These are phyloP conservation scores for Tuta absoluta DNA, from an alignment of 2,888 invertebrate species.

Conservation along the genomic window DNA sequence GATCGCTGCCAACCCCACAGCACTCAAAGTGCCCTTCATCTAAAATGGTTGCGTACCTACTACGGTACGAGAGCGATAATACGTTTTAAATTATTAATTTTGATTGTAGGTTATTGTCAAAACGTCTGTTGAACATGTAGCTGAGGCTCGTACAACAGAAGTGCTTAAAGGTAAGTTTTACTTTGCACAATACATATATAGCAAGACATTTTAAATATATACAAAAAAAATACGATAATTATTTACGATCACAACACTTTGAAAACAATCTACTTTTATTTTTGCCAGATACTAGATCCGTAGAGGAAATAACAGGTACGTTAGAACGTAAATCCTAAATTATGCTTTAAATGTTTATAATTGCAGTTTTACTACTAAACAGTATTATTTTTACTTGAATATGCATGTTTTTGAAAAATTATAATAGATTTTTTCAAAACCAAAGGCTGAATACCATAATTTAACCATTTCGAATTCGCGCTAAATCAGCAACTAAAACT, in stretches of 20 bases:
- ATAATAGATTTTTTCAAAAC: no score
- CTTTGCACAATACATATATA: not conserved
- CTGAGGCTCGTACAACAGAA: constrained; percentile 53
- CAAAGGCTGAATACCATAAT: not conserved
- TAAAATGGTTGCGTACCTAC: not conserved
- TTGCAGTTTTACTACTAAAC: not conserved
- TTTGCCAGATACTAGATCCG: constrained; percentile 24
- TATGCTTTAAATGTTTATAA: constrained; percentile 16
- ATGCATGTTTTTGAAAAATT: no score
- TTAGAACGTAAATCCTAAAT: not conserved
- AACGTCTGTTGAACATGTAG: constrained; percentile 54
- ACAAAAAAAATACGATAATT: not conserved
- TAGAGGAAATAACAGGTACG: constrained; percentile 20
- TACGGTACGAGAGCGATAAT: not conserved
- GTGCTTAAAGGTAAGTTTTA: constrained; percentile 58
- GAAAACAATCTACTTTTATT: constrained; percentile 1
- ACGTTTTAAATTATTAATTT: not conserved
- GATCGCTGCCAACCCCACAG: not conserved
- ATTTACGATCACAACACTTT: not conserved
- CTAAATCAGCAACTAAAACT: no score
- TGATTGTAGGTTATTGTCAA: constrained; percentile 57
- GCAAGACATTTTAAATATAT: not conserved
- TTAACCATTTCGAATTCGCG: no score
- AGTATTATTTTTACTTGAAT: no score
- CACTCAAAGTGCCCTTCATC: not conserved